Base-by-base conservation (phyloP, 2,888 invertebrate species). In the Hypsopygia costalis region DNA sequence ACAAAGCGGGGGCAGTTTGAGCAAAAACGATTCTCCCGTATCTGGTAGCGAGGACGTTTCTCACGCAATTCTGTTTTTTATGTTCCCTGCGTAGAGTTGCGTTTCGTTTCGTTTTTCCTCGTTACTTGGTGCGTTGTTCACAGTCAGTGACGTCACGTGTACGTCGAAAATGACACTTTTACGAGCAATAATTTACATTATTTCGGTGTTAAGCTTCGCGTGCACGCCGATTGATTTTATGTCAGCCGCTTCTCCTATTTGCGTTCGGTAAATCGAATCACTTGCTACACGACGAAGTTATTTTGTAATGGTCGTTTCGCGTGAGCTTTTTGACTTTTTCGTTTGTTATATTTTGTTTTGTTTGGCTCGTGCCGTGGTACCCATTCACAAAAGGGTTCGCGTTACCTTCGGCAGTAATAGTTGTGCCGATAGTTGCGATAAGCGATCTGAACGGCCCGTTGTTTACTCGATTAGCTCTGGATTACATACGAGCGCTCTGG, bases 151-250 rank as follows among this genome's bases (percentile, higher is more conserved):
- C 86, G 87, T 87, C 87, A 86, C 82, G 71, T 70, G 76, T 75
- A 81, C 79, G 81, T 81, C 81, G 77, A 81, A 82, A 85, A 88
- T 85, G 87, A 86, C 86, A 86, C 79, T 81, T 87, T 87, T 86
- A 87, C 81, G 82, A 83, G 83, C 75, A 76, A 86, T 87, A 83
- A 87, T 87, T 86, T 86, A 86, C 83, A 81, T 83, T 82, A 82
- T 83, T 81, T 78, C 75, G 81, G 81, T 81, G 83, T 82, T 77
- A 77, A 79, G 78, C 72, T 69, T 87, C 79, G 88, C 87, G 86
- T 86, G 88, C 79, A 67, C 62, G 69, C 73, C 83, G 86, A 87
- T 88, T 87, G 88, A 87, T 88, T 87, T 81, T 85, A 79, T 73
- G 83, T 81, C 83, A 76, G 83, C 72, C 73, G 75, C 78, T 75